Conservation (phyloP, 2,888 invertebrate genomes). For the Diploptera punctata region DNA sequence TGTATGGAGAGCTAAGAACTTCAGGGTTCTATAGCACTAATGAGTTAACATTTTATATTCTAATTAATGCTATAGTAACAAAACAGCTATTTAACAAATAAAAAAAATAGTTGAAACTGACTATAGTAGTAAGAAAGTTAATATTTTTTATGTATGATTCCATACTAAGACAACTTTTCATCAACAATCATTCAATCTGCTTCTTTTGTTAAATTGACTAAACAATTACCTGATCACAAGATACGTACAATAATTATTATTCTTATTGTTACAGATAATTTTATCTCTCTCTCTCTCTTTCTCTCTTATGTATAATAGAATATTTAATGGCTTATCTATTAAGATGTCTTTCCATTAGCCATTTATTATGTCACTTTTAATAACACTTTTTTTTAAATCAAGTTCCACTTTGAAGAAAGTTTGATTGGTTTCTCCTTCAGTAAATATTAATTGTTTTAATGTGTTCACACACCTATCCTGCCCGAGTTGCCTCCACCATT, state of each 20-base stretch:
- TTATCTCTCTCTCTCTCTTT: not conserved
- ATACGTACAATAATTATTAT: slow-evolving; percentile 21
- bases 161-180: too few species aligned
- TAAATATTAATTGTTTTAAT: not conserved
- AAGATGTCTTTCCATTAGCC: slow-evolving; percentile 19
- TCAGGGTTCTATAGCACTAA: too few species aligned
- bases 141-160: too few species aligned
- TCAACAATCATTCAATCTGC: too few species aligned
- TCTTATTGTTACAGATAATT: slow-evolving; percentile 12
- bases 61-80: too few species aligned
- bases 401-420: not conserved
- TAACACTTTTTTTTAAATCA: not conserved
- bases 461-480: slow-evolving; percentile 55
- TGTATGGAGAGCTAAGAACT: too few species aligned
- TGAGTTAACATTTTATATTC: too few species aligned
- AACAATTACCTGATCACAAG: slow-evolving; percentile 17
- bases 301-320: slow-evolving; percentile 4
- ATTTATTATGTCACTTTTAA: not conserved
- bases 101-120: too few species aligned
- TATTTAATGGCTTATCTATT: not conserved
- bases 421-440: slow-evolving; percentile 19
- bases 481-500: slow-evolving; percentile 56
- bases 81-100: too few species aligned
- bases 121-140: not conserved
- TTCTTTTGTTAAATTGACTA: slow-evolving; percentile 11